These are phyloP conservation scores for Caenorhabditis sp. DNA, from an alignment of 2,888 invertebrate genomes.

Conservation along the genomic window DNA sequence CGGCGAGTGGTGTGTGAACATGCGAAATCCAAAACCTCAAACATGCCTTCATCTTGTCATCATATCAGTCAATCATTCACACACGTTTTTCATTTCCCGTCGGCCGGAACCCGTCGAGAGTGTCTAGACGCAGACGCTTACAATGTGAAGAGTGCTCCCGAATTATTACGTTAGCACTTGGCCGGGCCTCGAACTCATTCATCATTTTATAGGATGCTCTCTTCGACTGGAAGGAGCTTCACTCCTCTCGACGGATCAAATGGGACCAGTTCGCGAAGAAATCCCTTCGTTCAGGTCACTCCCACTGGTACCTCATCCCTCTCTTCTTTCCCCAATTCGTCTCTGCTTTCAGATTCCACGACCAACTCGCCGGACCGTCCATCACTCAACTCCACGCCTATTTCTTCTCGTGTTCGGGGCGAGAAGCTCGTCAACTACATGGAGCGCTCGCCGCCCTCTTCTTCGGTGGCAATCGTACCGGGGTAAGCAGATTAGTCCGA, in stretches of 20 bases:
- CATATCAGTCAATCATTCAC: slow-evolving; percentile 55
- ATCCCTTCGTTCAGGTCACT: slow-evolving; percentile 50
- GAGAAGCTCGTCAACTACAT: slow-evolving; percentile 58
- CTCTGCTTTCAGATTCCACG: slow-evolving; percentile 29
- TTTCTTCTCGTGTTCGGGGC: slow-evolving; percentile 54
- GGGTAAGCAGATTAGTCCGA: slow-evolving; percentile 51
- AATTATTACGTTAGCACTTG: slow-evolving; percentile 45
- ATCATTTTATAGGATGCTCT: slow-evolving; percentile 36
- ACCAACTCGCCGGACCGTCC: slow-evolving; percentile 27
- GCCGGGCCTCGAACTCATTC: slow-evolving; percentile 13
- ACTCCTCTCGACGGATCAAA: slow-evolving; percentile 51
- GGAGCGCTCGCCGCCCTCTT: slow-evolving; percentile 52
- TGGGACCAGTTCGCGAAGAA: slow-evolving; percentile 52
- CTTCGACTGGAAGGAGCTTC: slow-evolving; percentile 48
- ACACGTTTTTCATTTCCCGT: slow-evolving; percentile 35
- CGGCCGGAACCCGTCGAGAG: background rate
- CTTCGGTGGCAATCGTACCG: slow-evolving; percentile 46
- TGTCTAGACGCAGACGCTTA: slow-evolving; percentile 7
- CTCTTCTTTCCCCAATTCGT: background rate
- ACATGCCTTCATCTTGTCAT: slow-evolving; percentile 44
- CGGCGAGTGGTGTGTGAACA: slow-evolving; percentile 30
- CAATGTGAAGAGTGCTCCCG: slow-evolving; percentile 3
- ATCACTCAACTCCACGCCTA: slow-evolving; percentile 36
- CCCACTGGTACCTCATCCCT: slow-evolving; percentile 22
- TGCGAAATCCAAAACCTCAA: slow-evolving; percentile 48